These are phyloP conservation scores for Paramormyrops kingsleyae DNA, from an alignment of 2,113 vertebrate species.

Conservation along the genomic window DNA sequence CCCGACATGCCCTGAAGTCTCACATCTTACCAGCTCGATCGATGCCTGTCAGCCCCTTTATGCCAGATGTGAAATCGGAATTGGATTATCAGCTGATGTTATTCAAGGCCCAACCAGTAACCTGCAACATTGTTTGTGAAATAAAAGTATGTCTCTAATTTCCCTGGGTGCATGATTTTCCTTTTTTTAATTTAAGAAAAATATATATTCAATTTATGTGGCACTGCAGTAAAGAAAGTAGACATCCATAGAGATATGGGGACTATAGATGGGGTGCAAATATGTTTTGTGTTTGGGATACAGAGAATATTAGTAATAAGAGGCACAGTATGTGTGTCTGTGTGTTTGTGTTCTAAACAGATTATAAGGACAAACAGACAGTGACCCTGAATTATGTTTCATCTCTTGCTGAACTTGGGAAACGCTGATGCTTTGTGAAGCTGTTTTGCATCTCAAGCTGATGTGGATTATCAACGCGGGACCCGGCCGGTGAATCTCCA, in stretches of 20 bases:
- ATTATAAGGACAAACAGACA: not conserved
- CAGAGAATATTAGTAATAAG: not conserved
- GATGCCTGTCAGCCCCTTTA: not conserved
- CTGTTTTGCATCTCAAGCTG: not conserved
- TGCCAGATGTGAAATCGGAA: not conserved
- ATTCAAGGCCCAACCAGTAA: not conserved
- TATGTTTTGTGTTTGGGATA: not conserved
- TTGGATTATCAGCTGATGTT: not conserved
- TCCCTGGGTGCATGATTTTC: not conserved
- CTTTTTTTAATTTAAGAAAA: not conserved
- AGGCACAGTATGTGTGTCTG: too few relatives aligned
- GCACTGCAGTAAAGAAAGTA: not conserved
- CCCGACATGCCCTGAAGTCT: not conserved
- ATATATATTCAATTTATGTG: not conserved
- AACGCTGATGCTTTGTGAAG: not conserved
- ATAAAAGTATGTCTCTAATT: slow-evolving; percentile 29
- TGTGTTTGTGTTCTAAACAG: not conserved
- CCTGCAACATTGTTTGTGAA: slow-evolving; percentile 29
- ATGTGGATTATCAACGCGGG: not conserved
- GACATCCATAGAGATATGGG: not conserved
- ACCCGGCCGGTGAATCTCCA: not conserved
- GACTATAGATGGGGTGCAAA: not conserved
- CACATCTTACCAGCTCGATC: not conserved
- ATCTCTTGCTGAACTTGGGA: not conserved
- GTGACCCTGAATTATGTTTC: not conserved